A percentile compares a stretch with the other conserved stretches of the same genome.
These are phyloP conservation scores for Salticus scenicus DNA, from an alignment of 2,888 invertebrate genomes.

Conservation along the genomic window DNA sequence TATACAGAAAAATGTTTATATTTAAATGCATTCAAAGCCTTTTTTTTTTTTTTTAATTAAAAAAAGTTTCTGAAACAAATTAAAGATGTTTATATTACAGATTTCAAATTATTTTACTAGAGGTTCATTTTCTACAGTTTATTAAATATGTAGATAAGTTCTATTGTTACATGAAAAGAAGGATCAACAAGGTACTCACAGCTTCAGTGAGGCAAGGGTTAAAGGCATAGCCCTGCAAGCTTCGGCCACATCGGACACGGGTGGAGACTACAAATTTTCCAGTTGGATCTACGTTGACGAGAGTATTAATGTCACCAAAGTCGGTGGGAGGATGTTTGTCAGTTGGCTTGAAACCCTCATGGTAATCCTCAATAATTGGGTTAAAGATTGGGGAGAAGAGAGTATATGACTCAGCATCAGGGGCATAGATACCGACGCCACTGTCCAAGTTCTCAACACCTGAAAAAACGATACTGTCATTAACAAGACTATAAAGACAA, in stretches of 20 bases:
- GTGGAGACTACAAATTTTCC: constrained; percentile 91
- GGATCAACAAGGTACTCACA: constrained; percentile 73
- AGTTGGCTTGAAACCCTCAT: constrained; percentile 94
- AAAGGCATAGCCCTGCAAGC: constrained; percentile 91
- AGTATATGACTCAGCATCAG: constrained; percentile 96
- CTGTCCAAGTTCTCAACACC: constrained; percentile 97
- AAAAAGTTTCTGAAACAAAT: too few relatives aligned
- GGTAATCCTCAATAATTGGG: constrained; percentile 98
- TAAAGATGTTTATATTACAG: too few relatives aligned
- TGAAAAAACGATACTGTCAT: constrained; percentile 76
- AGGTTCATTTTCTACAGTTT: too few relatives aligned
- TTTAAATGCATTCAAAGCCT: too few relatives aligned
- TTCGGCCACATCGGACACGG: constrained; percentile 96
- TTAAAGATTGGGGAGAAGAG: constrained; percentile 95
- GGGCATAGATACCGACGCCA: constrained; percentile 97
- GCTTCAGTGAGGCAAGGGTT: constrained; percentile 97
- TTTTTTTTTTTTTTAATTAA: too few relatives aligned
- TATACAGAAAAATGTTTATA: too few relatives aligned
- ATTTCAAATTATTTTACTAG: too few relatives aligned
- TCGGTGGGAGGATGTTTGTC: constrained; percentile 95
- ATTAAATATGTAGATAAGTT: too few relatives aligned
- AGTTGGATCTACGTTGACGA: constrained; percentile 92
- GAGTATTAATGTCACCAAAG: constrained; percentile 93
- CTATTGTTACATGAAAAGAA: too few relatives aligned
- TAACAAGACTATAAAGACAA: too few relatives aligned